Base-by-base conservation (phyloP, 1,140 invertebrate genomes). In the Eumaeus atala region DNA sequence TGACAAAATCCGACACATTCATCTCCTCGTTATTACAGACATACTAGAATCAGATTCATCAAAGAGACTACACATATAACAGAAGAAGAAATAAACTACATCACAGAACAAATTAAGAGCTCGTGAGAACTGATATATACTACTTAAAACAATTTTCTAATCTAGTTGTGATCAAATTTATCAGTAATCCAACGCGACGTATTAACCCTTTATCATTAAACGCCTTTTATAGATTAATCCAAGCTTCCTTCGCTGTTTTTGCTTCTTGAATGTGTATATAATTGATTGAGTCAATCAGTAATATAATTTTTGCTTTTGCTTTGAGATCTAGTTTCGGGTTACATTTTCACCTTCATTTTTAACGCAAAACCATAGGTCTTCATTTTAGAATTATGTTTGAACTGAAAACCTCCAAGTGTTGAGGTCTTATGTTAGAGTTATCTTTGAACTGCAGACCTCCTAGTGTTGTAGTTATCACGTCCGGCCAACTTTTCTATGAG, bases 221-320 rank as follows among this genome's bases (percentile, higher is more conserved):
- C 9, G 47, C 47, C 28, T 48, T 48, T 21, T 48, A 18, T 14
- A 48, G 28, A 21, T 48, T 48, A 3, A 18, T 48, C 47, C 47
- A 48, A 17, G 28, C 47, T 48, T 48, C 47, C 28, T 48, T 48
- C 28, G 47, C 47, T n/a, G 47, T 48, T 48, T 48, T 48, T 33
- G 47, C 11, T 11, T 48, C 47, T 48, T 48, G 47, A 10, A 48
- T 48, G 12, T 48, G 47, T 48, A 33, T 48, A 18, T 48, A 48
- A 48, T 48, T 48, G 17, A 48, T 11, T 14, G 47, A 48, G 47
- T 48, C 47, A 48, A 48, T 11, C 47, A 48, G 28, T 9, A 48
- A 48, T 28, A 48, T 48, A 48, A 48, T 48, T 48, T 48, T 48
- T n/a, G 18, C 47, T 9, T 48, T 48, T 48, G 47, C 47, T 48